phyloP scores from a whole-genome alignment of 2,797 vertebrate species.

The Schizopygopsis pylzovi region DNA sequence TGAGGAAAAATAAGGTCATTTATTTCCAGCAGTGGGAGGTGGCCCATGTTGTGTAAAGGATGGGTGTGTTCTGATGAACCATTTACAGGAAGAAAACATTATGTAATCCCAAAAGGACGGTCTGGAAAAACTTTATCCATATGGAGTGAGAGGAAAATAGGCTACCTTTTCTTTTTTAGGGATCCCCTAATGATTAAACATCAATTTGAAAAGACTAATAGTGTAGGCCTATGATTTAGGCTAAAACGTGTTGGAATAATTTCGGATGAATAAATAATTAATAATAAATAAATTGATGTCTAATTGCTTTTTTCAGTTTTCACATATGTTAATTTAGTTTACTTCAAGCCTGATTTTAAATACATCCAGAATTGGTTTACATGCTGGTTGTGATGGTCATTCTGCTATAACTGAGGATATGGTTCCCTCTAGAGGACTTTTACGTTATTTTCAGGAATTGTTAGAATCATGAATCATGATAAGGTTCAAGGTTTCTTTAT shows the following conservation, averaged over 20 bases:
- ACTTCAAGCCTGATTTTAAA: background rate
- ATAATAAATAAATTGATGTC: background rate
- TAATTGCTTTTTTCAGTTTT: background rate
- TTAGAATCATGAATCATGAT: too few species aligned
- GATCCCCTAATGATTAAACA: background rate
- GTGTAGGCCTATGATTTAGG: background rate
- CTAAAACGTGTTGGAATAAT: background rate
- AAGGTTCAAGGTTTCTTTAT: too few species aligned
- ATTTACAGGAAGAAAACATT: constrained; percentile 30
- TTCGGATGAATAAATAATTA: background rate
- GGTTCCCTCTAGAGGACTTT: constrained; percentile 15
- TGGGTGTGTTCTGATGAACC: constrained; percentile 22
- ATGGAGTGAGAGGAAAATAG: background rate
- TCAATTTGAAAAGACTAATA: background rate
- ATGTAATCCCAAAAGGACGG: background rate
- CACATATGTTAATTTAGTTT: background rate
- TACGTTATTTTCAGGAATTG: background rate
- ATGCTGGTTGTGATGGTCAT: background rate
- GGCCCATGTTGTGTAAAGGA: constrained; percentile 56
- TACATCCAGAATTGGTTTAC: background rate
- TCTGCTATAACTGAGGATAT: constrained; percentile 1
- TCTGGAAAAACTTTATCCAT: background rate
- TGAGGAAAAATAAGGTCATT: constrained; percentile 26
- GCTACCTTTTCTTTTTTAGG: background rate
- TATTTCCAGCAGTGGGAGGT: background rate